Conservation (phyloP, 2,113 vertebrate genomes). For the Falco punctatus region DNA sequence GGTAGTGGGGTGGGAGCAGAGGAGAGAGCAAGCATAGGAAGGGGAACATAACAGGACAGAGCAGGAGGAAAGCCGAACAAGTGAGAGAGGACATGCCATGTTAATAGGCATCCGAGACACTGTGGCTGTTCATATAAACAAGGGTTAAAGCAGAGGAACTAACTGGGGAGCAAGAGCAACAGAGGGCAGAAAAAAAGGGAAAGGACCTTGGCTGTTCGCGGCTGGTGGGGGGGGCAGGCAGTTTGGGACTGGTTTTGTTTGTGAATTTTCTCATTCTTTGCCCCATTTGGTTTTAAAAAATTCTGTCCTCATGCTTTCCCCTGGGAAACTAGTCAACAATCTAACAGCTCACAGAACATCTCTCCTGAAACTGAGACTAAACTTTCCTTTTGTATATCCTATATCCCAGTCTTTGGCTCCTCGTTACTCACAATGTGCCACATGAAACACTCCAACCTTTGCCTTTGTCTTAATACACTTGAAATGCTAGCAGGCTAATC, state of each 20-base stretch:
- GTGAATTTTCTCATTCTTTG: slow-evolving; percentile 24
- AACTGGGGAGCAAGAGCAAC: not conserved
- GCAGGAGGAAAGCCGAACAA: not conserved
- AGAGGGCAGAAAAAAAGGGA: not conserved
- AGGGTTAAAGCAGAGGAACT: not conserved
- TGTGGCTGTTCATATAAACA: not conserved
- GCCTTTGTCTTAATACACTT: not conserved
- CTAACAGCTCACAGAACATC: slow-evolving; percentile 2
- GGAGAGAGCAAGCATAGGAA: not conserved
- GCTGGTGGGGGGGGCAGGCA: accelerated
- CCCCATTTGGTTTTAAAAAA: not conserved
- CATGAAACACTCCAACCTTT: not conserved
- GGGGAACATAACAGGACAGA: not conserved
- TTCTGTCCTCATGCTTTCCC: not conserved
- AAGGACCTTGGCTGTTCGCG: not conserved
- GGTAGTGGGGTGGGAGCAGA: not conserved
- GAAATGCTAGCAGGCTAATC: not conserved
- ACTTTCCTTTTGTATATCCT: slow-evolving; percentile 12
- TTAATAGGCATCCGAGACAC: not conserved
- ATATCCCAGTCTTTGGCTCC: not conserved
- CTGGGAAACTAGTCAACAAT: slow-evolving; percentile 5
- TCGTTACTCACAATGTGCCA: not conserved
- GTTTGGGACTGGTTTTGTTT: not conserved
- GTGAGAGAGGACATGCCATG: not conserved
- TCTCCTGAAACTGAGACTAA: slow-evolving; percentile 41